Evolutionary conservation across 2,797 vertebrate species (phyloP).

Genomic region (Sphaeramia orbicularis): DNA sequence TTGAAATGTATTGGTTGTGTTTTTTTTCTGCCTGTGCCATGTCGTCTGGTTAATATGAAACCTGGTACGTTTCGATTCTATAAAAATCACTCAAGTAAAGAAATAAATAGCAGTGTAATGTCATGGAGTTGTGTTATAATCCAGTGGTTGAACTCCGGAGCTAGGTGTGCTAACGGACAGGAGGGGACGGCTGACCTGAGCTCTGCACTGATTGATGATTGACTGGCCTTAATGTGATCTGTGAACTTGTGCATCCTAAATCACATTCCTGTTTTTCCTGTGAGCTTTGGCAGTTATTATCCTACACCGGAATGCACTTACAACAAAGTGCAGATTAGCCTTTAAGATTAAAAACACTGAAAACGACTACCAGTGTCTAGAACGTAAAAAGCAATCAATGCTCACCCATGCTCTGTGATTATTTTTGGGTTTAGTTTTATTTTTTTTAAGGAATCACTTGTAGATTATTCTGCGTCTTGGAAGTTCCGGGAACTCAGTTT

Average conservation of each 20-base stretch:
- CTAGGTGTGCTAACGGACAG: conserved; percentile 7
- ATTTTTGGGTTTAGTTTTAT: too few relatives aligned
- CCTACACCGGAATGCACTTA: too few relatives aligned
- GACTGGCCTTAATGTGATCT: background rate
- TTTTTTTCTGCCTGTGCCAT: background rate
- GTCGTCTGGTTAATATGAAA: background rate
- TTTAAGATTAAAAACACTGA: too few relatives aligned
- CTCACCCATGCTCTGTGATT: too few relatives aligned
- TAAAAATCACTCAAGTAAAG: background rate
- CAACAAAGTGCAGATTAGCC: too few relatives aligned
- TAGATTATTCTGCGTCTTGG: too few relatives aligned
- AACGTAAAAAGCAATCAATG: too few relatives aligned
- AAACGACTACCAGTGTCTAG: too few relatives aligned
- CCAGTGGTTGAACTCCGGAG: background rate
- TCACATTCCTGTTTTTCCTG: background rate
- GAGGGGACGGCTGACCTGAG: conserved; percentile 14
- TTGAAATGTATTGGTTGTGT: conserved; percentile 55
- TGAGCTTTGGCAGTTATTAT: too few relatives aligned
- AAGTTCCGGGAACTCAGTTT: too few relatives aligned
- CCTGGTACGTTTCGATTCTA: background rate
- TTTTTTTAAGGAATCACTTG: too few relatives aligned
- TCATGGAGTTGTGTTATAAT: background rate
- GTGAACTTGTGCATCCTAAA: background rate
- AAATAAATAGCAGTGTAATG: background rate
- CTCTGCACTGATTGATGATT: conserved; percentile 36